phyloP scores from a whole-genome alignment of 2,113 vertebrate genomes.

The Sapajus apella region DNA sequence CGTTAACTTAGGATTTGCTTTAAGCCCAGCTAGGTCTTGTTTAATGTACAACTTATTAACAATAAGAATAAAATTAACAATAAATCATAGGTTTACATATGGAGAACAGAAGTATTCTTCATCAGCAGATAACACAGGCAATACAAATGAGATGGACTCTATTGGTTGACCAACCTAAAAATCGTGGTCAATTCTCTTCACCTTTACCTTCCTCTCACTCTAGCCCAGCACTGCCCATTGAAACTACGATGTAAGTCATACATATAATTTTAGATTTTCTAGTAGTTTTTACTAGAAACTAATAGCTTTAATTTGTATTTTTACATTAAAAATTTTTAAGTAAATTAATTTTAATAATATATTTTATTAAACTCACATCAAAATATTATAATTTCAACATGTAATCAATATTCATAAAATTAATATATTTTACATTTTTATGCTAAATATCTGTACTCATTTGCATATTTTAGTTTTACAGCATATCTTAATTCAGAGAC shows the following conservation, averaged over 20 bases:
- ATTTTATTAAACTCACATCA: not conserved
- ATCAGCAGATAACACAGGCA: not conserved
- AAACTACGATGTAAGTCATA: not conserved
- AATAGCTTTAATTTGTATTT: not conserved
- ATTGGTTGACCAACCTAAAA: not conserved
- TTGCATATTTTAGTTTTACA: not conserved
- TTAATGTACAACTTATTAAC: not conserved
- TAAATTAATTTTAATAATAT: not conserved
- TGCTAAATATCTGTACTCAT: not conserved
- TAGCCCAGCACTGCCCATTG: not conserved
- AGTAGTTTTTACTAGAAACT: not conserved
- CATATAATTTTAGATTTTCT: not conserved
- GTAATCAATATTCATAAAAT: not conserved
- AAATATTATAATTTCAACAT: not conserved
- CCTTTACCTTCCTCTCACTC: not conserved
- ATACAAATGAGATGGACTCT: not conserved
- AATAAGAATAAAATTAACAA: not conserved
- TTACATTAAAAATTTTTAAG: not conserved
- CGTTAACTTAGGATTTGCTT: constrained; percentile 8
- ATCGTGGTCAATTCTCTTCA: not conserved
- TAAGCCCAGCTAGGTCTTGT: not conserved
- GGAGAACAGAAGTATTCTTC: not conserved
- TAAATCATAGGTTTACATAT: not conserved
- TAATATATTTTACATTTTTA: not conserved
- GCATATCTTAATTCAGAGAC: not conserved